phyloP scores from a whole-genome alignment of 2,888 invertebrate species.

The Clepsis dumicolana region DNA sequence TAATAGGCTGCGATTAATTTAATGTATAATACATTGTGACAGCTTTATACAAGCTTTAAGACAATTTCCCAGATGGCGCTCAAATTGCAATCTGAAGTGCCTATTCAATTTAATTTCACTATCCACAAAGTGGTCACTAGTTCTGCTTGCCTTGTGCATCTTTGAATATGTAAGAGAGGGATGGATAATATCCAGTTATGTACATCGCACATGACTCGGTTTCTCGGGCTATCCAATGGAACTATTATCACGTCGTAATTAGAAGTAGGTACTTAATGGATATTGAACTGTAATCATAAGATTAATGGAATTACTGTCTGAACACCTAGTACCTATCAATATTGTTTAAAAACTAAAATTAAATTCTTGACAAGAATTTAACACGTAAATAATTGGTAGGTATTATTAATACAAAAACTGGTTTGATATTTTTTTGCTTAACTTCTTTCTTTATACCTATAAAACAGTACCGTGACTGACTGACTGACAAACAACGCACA shows the following conservation, averaged over 20 bases:
- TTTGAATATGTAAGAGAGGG: constrained; percentile 4
- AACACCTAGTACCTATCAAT: no score
- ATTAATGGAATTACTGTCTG: not conserved
- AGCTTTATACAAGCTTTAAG: constrained; percentile 40
- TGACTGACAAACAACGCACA: no score
- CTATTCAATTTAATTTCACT: not conserved
- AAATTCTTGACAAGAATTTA: no score
- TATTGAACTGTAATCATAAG: constrained; percentile 21
- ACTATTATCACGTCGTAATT: constrained; percentile 31
- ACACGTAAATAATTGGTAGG: no score
- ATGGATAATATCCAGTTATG: not conserved
- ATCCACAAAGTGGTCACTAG: not conserved
- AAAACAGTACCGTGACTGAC: no score
- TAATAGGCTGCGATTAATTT: constrained; percentile 43
- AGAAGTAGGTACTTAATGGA: constrained; percentile 16
- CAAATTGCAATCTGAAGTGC: constrained; percentile 46
- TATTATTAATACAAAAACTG: no score
- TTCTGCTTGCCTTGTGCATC: not conserved
- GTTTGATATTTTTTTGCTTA: no score
- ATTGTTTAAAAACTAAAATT: no score
- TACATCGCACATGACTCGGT: constrained; percentile 41
- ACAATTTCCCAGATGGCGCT: constrained; percentile 44
- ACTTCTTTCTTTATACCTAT: no score
- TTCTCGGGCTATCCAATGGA: constrained; percentile 54
- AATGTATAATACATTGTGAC: constrained; percentile 45